Conservation (phyloP, 1,140 invertebrate species). For the Phymorhynchus buccinoides region DNA sequence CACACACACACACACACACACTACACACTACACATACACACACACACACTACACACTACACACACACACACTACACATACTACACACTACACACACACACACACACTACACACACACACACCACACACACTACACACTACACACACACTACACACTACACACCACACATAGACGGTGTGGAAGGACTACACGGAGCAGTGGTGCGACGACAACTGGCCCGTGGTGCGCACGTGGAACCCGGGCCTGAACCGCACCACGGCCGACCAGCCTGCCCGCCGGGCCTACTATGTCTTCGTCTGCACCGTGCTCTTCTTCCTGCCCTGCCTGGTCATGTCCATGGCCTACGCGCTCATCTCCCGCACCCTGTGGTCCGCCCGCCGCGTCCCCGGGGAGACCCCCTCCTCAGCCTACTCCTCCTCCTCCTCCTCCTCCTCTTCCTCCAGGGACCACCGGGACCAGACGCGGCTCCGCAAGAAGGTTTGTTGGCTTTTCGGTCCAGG, state of each 20-base stretch:
- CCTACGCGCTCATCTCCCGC: slow-evolving; percentile 74
- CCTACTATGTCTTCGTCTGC: slow-evolving; percentile 74
- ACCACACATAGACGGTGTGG: slow-evolving; percentile 58
- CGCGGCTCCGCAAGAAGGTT: slow-evolving; percentile 68
- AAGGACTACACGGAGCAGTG: slow-evolving; percentile 67
- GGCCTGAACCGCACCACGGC: slow-evolving; percentile 38
- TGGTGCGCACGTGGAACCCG: slow-evolving; percentile 39
- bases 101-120: background rate
- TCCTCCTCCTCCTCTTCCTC: slow-evolving; percentile 48
- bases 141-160: background rate
- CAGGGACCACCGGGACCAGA: slow-evolving; percentile 64
- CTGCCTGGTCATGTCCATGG: slow-evolving; percentile 74
- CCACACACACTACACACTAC: background rate
- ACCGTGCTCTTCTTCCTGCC: slow-evolving; percentile 75
- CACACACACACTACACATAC: no score
- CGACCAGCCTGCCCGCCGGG: slow-evolving; percentile 49
- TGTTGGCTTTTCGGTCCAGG: no score
- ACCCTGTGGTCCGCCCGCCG: slow-evolving; percentile 64
- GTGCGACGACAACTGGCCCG: slow-evolving; percentile 70
- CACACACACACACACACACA: no score
- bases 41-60: no score
- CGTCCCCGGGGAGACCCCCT: slow-evolving; percentile 61
- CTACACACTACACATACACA: no score
- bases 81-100: background rate
- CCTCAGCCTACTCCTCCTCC: no score